phyloP scores from a whole-genome alignment of 2,113 vertebrate species.

The Mellivora capensis region DNA sequence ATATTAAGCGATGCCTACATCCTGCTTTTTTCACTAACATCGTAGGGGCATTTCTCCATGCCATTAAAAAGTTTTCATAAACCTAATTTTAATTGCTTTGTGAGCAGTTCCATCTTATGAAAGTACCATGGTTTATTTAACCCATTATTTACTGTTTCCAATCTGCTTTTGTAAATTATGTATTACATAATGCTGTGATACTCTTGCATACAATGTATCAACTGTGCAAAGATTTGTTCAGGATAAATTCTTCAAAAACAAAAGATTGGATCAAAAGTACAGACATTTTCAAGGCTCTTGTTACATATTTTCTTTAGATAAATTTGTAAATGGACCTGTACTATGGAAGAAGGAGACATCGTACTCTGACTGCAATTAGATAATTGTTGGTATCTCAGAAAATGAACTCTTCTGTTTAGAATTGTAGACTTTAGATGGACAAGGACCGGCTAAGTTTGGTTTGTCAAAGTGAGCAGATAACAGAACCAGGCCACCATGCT shows the following conservation, averaged over 20 bases:
- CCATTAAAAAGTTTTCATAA: background rate
- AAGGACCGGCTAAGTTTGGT: background rate
- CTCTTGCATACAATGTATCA: background rate
- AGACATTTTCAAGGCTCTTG: background rate
- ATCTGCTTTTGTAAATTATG: background rate
- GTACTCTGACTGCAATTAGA: background rate
- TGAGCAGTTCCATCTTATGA: background rate
- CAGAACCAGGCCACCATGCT: background rate
- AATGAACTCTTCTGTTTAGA: background rate
- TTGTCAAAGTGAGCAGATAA: background rate
- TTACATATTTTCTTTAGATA: constrained; percentile 3
- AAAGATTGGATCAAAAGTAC: background rate
- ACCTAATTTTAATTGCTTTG: constrained; percentile 7
- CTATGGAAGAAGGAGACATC: background rate
- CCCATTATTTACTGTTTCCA: background rate
- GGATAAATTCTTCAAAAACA: constrained; percentile 8
- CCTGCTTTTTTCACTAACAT: background rate
- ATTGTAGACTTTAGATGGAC: constrained; percentile 21
- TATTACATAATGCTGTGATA: background rate
- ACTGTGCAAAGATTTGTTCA: background rate
- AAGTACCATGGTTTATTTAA: background rate
- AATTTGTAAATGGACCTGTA: background rate
- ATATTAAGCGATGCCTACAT: background rate
- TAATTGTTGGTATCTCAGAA: constrained; percentile 28
- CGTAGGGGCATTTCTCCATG: background rate